Percentiles rank a stretch among this genome's conserved stretches.
phyloP scores from a whole-genome alignment of 2,888 invertebrate species.

The Carterocephalus palaemon region DNA sequence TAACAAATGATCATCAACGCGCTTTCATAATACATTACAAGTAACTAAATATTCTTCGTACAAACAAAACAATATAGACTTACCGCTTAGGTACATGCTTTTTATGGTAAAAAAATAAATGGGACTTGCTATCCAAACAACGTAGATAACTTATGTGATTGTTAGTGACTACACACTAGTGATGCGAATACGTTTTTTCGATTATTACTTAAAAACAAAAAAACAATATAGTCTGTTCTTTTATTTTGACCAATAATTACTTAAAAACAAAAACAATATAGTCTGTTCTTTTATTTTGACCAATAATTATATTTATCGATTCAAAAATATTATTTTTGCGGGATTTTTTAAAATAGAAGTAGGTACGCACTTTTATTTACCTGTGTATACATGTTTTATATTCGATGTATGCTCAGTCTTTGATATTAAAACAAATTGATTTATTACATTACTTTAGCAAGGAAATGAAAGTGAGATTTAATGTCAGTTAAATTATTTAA shows the following conservation, averaged over 20 bases:
- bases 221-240: too few species aligned
- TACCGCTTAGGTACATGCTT: slow-evolving; percentile 29
- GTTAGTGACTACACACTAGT: neutral
- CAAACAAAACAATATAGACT: slow-evolving; percentile 34
- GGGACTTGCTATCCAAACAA: slow-evolving; percentile 41
- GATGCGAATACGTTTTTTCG: too few species aligned
- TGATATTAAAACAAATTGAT: too few species aligned
- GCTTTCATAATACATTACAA: slow-evolving; percentile 20
- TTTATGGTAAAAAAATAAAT: slow-evolving; percentile 55
- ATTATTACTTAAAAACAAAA: too few species aligned
- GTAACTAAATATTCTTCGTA: slow-evolving; percentile 31
- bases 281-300: too few species aligned
- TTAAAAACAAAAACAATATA: too few species aligned
- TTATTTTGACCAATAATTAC: too few species aligned
- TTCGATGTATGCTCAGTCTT: slow-evolving; percentile 20
- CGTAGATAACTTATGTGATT: neutral
- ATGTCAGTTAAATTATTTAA: too few species aligned
- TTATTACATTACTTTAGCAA: too few species aligned
- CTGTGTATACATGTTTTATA: slow-evolving; percentile 3
- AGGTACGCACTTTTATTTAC: too few species aligned
- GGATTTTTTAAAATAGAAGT: too few species aligned
- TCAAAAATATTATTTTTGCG: slow-evolving; percentile 2
- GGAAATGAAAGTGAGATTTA: too few species aligned
- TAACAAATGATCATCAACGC: neutral
- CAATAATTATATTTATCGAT: neutral